Base-by-base conservation (phyloP, 2,888 invertebrate genomes). In the Acanthosepion pharaonis region DNA sequence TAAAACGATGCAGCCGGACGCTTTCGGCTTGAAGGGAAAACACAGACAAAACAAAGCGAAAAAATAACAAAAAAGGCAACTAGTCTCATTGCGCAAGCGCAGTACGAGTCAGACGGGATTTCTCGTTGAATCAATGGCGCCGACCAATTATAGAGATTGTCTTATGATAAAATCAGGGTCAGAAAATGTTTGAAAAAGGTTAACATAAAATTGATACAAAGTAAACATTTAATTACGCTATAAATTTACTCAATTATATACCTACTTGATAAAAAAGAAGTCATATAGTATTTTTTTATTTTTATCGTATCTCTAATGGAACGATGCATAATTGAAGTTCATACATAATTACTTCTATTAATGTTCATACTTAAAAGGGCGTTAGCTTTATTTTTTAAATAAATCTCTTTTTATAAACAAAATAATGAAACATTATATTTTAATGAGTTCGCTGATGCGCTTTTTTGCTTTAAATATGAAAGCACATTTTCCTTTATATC, bases 181-280 rank as follows among this genome's bases (percentile, higher is more conserved):
- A 78, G 78, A 78, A 78, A 78, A 78, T 78, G 78, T 78, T 78
- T 78, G 78, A 33, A 78, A 78, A 78, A 78, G 78, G 78, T 78
- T 78, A 78, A 78, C 33, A 78, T 78, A 78, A n/a, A 78, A 78
- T n/a, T 78, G 78, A 78, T 78, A 78, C n/a, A 78, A 78, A 78
- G 78, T 78, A 78, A 78, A 78, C 78, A 78, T 78, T 78, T 78
- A 78, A 78, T 78, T 78, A 78, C 33, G 78, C n/a, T 15, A 11
- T 78, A 78, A 78, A 78, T 78, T 8, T 78, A 9, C 78, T 78
- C 78, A 78, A 78, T 78, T 78, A 78, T 78, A 78, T 78, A 78
- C 78, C 78, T 78, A 78, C 25, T 78, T 78, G 78, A 78, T 78
- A n/a, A n/a, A 78, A 78, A 78, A 78, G 78, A 33, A 78, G 59